Percentiles rank a stretch among this genome's conserved stretches.
Evolutionary conservation across 2,888 invertebrate genomes (phyloP).

Genomic region (Caenorhabditis sp.): DNA sequence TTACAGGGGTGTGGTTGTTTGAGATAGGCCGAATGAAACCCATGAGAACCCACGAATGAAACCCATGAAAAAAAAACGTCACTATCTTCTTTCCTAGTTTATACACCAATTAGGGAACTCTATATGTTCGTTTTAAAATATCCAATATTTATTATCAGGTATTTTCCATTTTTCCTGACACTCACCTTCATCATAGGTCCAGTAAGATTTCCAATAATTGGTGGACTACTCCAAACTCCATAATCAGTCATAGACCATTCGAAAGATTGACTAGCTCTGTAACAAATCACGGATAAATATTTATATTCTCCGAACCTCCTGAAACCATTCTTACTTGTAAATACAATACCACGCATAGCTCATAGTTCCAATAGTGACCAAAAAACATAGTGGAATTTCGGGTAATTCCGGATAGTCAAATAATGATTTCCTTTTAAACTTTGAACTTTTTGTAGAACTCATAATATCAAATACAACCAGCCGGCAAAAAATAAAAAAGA

Average conservation of each 20-base stretch:
- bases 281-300: neutral
- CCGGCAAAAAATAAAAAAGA: neutral
- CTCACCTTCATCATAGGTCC: constrained; percentile 59
- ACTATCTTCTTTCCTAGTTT: neutral
- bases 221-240: constrained; percentile 41
- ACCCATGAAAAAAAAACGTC: no score
- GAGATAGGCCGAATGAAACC: no score
- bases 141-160: no score
- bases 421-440: constrained; percentile 10
- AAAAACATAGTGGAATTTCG: constrained; percentile 62
- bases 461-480: neutral
- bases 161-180: neutral
- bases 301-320: neutral
- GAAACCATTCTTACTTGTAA: constrained; percentile 16
- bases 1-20: no score
- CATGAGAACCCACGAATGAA: no score
- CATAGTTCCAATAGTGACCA: constrained; percentile 52
- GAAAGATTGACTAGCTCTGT: constrained; percentile 42
- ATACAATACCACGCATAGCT: constrained; percentile 57
- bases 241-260: constrained; percentile 48
- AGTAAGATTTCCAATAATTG: constrained; percentile 36
- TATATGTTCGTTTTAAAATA: no score
- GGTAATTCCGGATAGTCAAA: constrained; percentile 68
- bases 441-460: neutral
- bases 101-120: no score